Percentiles rank a stretch among this genome's conserved stretches.
phyloP scores from a whole-genome alignment of 2,888 invertebrate genomes.

The Drosophila neutralis region DNA sequence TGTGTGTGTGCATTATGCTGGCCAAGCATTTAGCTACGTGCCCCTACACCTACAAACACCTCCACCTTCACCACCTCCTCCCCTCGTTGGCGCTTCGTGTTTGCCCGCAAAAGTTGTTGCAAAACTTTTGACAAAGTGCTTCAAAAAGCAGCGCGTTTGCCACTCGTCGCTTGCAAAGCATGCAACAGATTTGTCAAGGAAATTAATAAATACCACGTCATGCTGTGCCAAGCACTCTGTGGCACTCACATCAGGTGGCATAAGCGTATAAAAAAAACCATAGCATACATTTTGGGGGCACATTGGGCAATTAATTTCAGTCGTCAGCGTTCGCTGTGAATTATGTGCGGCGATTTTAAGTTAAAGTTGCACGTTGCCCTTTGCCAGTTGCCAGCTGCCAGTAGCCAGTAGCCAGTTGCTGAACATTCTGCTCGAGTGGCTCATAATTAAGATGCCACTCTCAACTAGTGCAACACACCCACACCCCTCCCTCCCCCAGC shows the following conservation, averaged over 20 bases:
- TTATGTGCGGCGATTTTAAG: slow-evolving; percentile 49
- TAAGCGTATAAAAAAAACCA: slow-evolving; percentile 7
- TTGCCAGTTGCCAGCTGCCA: slow-evolving; percentile 1
- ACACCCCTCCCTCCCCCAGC: neutral
- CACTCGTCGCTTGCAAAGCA: slow-evolving; percentile 55
- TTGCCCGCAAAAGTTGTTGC: slow-evolving; percentile 72
- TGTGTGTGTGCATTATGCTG: slow-evolving; percentile 14
- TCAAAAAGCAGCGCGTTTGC: slow-evolving; percentile 52
- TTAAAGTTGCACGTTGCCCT: slow-evolving; percentile 4
- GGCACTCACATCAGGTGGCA: slow-evolving; percentile 36
- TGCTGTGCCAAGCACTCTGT: slow-evolving; percentile 43
- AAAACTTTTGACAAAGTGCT: slow-evolving; percentile 80
- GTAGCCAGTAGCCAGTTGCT: neutral
- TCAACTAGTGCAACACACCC: slow-evolving; percentile 25
- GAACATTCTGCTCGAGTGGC: slow-evolving; percentile 32
- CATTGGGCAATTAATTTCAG: slow-evolving; percentile 53
- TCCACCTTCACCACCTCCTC: neutral
- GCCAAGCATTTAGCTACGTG: slow-evolving; percentile 68
- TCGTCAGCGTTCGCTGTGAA: slow-evolving; percentile 25
- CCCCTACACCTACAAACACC: neutral
- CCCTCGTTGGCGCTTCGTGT: neutral
- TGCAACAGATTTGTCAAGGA: slow-evolving; percentile 83
- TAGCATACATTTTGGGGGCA: slow-evolving; percentile 56
- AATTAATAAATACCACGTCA: slow-evolving; percentile 81
- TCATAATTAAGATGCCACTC: slow-evolving; percentile 55